Conservation (phyloP, 2,888 invertebrate species). For the Petrophora chlorosata region DNA sequence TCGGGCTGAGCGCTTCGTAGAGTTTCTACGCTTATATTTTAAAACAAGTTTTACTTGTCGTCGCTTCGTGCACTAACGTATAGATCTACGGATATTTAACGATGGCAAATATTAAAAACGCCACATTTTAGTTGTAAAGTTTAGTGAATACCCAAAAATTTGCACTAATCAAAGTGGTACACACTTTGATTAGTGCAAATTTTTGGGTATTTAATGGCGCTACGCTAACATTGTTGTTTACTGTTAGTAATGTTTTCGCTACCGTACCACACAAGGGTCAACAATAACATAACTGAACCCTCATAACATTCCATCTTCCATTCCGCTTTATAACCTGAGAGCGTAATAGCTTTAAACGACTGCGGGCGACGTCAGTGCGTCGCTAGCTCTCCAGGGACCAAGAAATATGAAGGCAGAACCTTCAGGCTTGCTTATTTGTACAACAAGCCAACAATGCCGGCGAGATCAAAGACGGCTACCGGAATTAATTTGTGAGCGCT, state of each 20-base stretch:
- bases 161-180: no score
- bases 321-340: slow-evolving; percentile 47
- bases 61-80: no score
- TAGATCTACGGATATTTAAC: no score
- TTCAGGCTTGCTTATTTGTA: slow-evolving; percentile 65
- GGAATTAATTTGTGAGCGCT: slow-evolving; percentile 75
- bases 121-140: no score
- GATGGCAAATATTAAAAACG: no score
- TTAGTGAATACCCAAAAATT: no score
- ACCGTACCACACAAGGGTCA: slow-evolving; percentile 8
- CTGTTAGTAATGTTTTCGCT: no score
- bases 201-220: no score
- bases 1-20: background rate
- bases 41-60: slow-evolving; percentile 4
- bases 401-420: slow-evolving; percentile 47
- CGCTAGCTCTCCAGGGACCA: slow-evolving; percentile 45
- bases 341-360: slow-evolving; percentile 53
- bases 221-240: no score
- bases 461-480: slow-evolving; percentile 71
- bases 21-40: slow-evolving; percentile 6
- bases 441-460: slow-evolving; percentile 69
- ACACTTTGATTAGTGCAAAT: no score
- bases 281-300: slow-evolving; percentile 18
- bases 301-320: slow-evolving; percentile 20
- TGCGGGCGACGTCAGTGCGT: slow-evolving; percentile 47